Evolutionary conservation across 2,113 vertebrate species (phyloP).

Genomic region (Erinaceus europaeus): DNA sequence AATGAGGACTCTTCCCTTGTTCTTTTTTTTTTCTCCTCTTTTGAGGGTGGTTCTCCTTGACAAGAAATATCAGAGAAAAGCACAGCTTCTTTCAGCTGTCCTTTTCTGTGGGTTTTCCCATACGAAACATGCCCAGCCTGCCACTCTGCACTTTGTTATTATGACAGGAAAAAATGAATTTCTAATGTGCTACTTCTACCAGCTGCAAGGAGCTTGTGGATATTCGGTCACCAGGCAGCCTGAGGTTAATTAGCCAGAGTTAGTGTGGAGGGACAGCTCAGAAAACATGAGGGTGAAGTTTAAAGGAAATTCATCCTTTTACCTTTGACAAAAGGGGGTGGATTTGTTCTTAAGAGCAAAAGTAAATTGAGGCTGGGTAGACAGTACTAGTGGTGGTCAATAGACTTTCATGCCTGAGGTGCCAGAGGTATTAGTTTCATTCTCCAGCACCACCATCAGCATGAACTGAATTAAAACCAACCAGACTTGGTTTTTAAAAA

Average conservation of each 20-base stretch:
- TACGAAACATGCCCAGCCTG: constrained; percentile 80
- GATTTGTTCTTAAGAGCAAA: not conserved
- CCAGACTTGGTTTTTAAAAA: no score
- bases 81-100: constrained; percentile 87
- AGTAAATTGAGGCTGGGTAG: no score
- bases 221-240: constrained; percentile 74
- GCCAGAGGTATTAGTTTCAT: no score
- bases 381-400: no score
- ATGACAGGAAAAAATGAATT: constrained; percentile 89
- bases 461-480: no score
- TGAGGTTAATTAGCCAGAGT: constrained; percentile 58
- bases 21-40: not conserved
- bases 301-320: constrained; percentile 48
- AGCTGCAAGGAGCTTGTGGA: constrained; percentile 83
- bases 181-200: constrained; percentile 86
- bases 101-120: constrained; percentile 86
- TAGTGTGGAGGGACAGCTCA: constrained; percentile 40
- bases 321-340: not conserved
- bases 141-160: constrained; percentile 84
- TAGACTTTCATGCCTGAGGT: no score
- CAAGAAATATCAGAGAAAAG: constrained; percentile 83
- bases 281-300: no score
- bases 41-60: constrained; percentile 71
- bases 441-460: no score
- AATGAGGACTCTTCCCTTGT: not conserved